Evolutionary conservation across 1,140 invertebrate genomes (phyloP), one percentile per base, ranked within the genome.

Genomic region (Parasteatoda tepidariorum): DNA sequence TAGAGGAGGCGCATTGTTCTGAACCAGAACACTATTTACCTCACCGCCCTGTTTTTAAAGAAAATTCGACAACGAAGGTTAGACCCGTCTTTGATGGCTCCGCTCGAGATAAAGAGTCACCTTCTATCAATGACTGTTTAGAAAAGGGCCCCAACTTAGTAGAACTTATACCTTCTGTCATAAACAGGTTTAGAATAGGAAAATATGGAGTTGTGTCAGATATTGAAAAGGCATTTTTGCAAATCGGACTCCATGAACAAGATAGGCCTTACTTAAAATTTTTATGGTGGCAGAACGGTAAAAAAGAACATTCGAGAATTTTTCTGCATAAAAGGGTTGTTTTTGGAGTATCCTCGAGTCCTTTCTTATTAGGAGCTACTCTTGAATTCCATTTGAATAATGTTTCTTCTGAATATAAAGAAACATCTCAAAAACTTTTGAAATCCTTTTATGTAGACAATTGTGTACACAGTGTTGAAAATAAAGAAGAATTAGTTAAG

Each of bases 11-110:
- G 13, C 6, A 5, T 66, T 30, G 28, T 2, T 9, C 7, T 15
- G 13, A 31, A 22, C 9, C 18, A 28, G 15, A 15, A 15, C 34
- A 75, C 24, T 75, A 62, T 24, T 62, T 75, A 41, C 57, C 57
- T 2, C 73, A 75, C 41, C 4, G 55, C 6, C 73, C 73, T 22
- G 55, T 75, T 18, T 55, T 75, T 24, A 75, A 75, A 41, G 30
- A 61, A 54, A 38, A 9, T 11, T 28, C 2, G 24, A 75, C 73
- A 13, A 62, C 73, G 24, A 75, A 75, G 24, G 38, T 75, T 2
- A 33, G 73, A n/a, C 57, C 73, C n/a, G 57, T 75, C 4, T 75
- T 75, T 54, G 73, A 75, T 62, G 73, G 18, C 9, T 75, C 73
- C 5, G 30, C 33, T 5, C 22, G n/a, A 30, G 57, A 38, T 7